These are phyloP conservation scores for Ophion costatus DNA, from an alignment of 2,888 invertebrate genomes.

Conservation along the genomic window DNA sequence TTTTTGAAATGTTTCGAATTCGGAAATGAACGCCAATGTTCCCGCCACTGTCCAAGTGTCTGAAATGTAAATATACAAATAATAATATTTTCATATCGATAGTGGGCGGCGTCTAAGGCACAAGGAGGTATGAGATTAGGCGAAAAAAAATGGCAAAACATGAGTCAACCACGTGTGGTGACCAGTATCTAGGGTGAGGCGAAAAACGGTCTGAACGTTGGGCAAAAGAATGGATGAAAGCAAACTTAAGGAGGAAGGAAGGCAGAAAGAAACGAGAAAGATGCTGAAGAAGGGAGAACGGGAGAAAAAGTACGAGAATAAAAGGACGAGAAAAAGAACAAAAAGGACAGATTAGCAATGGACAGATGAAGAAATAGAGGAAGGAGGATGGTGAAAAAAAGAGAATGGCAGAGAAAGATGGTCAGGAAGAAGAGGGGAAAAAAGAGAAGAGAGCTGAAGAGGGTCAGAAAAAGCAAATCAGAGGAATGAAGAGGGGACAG, in stretches of 20 bases:
- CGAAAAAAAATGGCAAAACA: background rate
- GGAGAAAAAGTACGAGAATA: background rate
- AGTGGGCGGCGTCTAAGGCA: background rate
- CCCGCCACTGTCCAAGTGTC: background rate
- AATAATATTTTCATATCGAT: background rate
- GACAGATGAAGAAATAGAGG: background rate
- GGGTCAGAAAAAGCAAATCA: no score
- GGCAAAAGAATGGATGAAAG: background rate
- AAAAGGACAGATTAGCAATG: background rate
- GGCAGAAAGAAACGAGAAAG: background rate
- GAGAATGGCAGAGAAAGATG: background rate
- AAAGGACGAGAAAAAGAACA: background rate
- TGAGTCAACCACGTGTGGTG: background rate
- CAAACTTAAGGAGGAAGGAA: background rate
- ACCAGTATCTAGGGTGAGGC: no score
- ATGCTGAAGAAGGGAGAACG: background rate
- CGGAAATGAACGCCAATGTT: background rate
- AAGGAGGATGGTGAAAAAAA: background rate
- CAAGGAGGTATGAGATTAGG: background rate
- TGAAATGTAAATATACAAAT: conserved; percentile 9
- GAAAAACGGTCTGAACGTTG: background rate
- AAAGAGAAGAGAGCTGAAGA: background rate
- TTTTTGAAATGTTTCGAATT: no score
- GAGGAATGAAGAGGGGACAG: background rate
- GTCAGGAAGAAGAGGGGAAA: background rate